Conservation (phyloP, 2,113 vertebrate species). For the Catharus minimus region DNA sequence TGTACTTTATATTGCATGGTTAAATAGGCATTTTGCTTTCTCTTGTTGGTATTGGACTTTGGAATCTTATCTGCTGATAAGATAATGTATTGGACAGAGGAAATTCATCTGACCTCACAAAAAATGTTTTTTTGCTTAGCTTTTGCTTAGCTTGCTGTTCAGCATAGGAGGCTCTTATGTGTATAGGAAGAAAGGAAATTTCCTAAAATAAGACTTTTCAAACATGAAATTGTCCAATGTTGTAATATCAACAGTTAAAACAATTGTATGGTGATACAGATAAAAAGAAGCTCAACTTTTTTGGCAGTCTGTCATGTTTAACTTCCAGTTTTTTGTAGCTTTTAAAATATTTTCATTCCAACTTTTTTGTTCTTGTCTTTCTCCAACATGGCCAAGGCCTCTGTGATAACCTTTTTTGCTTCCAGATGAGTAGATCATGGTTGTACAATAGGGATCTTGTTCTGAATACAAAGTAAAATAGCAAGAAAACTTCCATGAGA, state of each 20-base stretch:
- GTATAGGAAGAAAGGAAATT: background rate
- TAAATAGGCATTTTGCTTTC: background rate
- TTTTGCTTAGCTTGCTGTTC: background rate
- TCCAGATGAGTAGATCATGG: background rate
- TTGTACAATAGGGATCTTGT: background rate
- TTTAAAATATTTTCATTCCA: background rate
- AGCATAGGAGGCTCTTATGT: background rate
- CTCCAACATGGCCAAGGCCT: background rate
- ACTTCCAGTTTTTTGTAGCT: background rate
- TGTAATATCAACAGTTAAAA: background rate
- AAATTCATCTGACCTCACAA: background rate
- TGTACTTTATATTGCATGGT: background rate
- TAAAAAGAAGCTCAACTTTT: background rate
- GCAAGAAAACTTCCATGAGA: background rate
- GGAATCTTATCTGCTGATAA: background rate
- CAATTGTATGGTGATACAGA: background rate
- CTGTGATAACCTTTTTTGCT: background rate
- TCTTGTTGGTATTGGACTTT: background rate
- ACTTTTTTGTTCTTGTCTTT: background rate
- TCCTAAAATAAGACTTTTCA: background rate
- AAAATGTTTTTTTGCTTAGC: background rate
- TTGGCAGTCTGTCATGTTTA: accelerated
- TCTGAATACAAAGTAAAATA: background rate
- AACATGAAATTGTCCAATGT: background rate
- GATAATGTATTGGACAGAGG: background rate